These are phyloP conservation scores for Barypeithes pellucidus DNA, from an alignment of 2,888 invertebrate genomes.

Conservation along the genomic window DNA sequence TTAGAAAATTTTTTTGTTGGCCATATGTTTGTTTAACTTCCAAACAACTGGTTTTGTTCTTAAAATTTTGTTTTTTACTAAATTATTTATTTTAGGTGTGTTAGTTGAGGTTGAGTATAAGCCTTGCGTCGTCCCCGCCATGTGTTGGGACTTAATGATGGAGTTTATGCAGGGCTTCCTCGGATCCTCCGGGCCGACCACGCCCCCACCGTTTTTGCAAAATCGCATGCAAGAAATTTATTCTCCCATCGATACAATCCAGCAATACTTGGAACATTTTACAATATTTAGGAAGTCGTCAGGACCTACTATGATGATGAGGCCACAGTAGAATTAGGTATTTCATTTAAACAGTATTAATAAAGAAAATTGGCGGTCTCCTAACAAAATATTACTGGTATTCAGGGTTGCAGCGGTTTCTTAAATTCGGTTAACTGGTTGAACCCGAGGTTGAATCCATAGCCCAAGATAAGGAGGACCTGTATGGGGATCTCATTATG, in stretches of 20 bases:
- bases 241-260: slow-evolving; percentile 92
- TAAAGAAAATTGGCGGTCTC: too few species aligned
- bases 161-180: slow-evolving; percentile 94
- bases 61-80: too few species aligned
- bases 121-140: slow-evolving; percentile 89
- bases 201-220: slow-evolving; percentile 83
- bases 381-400: too few species aligned
- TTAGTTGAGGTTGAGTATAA: slow-evolving; percentile 95
- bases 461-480: too few species aligned
- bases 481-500: too few species aligned
- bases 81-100: slow-evolving; percentile 71
- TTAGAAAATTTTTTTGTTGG: background rate
- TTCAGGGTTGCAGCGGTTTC: too few species aligned
- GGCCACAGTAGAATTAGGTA: slow-evolving; percentile 46
- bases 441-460: too few species aligned
- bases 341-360: background rate
- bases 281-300: slow-evolving; percentile 88
- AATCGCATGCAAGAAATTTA: slow-evolving; percentile 88
- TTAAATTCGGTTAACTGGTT: too few species aligned
- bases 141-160: slow-evolving; percentile 92
- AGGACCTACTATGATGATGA: slow-evolving; percentile 72
- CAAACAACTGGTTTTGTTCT: too few species aligned
- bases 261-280: slow-evolving; percentile 96
- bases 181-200: slow-evolving; percentile 82
- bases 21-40: too few species aligned